Percentiles rank a stretch among this genome's conserved stretches.
These are phyloP conservation scores for Drosophila teissieri DNA, from an alignment of 1,140 invertebrate genomes.

Conservation along the genomic window DNA sequence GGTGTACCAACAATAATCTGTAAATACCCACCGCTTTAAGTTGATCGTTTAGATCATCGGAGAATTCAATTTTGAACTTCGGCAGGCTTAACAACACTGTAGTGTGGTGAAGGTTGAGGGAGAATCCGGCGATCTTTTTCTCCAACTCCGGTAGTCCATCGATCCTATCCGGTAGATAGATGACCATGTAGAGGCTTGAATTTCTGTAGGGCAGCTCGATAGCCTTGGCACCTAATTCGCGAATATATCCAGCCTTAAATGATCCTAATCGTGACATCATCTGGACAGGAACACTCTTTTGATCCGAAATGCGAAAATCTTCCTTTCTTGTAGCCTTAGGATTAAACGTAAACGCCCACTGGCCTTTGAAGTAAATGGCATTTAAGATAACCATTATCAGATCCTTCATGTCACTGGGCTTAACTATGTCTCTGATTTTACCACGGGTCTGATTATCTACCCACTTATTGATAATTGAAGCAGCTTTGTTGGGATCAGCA, in stretches of 20 bases:
- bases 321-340: neutral
- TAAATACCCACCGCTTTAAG: constrained; percentile 84
- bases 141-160: constrained; percentile 85
- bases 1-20: no score
- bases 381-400: constrained; percentile 86
- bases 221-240: constrained; percentile 43
- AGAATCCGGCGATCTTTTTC: constrained; percentile 76
- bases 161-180: constrained; percentile 86
- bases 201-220: constrained; percentile 81
- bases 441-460: constrained; percentile 86
- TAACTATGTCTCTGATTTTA: constrained; percentile 86
- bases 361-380: constrained; percentile 87
- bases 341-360: constrained; percentile 55
- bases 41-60: constrained; percentile 84
- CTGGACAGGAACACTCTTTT: constrained; percentile 70
- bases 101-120: constrained; percentile 44
- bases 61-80: constrained; percentile 87
- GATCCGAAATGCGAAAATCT: constrained; percentile 15
- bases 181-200: constrained; percentile 85
- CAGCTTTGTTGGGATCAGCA: constrained; percentile 56
- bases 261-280: constrained; percentile 85
- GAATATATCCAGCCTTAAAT: constrained; percentile 46
- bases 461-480: constrained; percentile 86
- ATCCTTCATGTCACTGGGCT: accelerated
- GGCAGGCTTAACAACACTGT: constrained; percentile 86